Conservation (phyloP, 2,113 vertebrate species). For the Pampusana beccarii region DNA sequence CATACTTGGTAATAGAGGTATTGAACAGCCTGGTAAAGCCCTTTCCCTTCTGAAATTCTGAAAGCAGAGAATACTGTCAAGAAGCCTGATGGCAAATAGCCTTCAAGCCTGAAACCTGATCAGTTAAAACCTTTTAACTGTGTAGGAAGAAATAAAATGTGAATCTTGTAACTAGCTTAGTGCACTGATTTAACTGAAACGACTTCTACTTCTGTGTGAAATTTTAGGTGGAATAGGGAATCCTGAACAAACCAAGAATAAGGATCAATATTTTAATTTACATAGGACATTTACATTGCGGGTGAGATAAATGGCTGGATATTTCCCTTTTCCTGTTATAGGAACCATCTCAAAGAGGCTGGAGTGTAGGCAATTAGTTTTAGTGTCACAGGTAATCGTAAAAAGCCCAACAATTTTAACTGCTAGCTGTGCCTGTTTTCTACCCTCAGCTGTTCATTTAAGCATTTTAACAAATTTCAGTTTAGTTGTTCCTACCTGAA, state of each 20-base stretch:
- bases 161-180: neutral
- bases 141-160: neutral
- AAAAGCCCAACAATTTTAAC: neutral
- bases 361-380: neutral
- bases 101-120: neutral
- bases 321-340: constrained; percentile 1
- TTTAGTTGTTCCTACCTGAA: neutral
- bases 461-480: neutral
- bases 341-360: neutral
- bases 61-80: neutral
- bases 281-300: constrained; percentile 14
- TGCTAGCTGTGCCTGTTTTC: neutral
- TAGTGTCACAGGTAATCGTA: constrained; percentile 8
- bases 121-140: neutral
- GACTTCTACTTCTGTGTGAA: neutral
- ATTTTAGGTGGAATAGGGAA: neutral
- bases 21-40: neutral
- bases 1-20: neutral
- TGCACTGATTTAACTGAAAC: neutral
- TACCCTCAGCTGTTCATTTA: neutral
- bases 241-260: neutral
- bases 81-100: neutral
- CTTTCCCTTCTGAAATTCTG: neutral
- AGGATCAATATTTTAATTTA: constrained; percentile 50
- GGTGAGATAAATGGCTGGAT: constrained; percentile 11